Conservation (phyloP, 37 sponge, comb jelly and placozoan species). For the Mnemiopsis leidyi region DNA sequence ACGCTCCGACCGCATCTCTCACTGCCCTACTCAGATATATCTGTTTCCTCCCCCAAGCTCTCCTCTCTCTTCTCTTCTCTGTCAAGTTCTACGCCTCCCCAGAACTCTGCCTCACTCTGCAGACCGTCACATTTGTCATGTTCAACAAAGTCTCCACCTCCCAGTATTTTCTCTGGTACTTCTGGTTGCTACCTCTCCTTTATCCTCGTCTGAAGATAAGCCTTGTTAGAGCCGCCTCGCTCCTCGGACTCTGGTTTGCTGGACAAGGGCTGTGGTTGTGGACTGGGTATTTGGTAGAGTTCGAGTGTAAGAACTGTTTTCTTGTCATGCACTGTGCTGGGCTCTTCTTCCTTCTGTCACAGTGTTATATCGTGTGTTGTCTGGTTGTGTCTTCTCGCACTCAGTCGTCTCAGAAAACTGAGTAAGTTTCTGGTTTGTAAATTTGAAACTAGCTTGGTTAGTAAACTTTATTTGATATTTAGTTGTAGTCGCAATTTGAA, state of each 20-base stretch:
- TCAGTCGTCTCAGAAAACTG: neutral
- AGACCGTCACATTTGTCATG: conserved; percentile 91
- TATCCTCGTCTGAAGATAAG: conserved; percentile 69
- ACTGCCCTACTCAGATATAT: conserved; percentile 67
- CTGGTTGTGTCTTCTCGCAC: neutral
- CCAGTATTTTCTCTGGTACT: conserved; percentile 99
- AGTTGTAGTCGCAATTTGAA: too few relatives aligned
- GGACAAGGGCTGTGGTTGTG: conserved; percentile 92
- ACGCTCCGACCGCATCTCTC: conserved; percentile 61
- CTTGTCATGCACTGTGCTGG: conserved; percentile 81
- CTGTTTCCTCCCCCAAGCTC: conserved; percentile 86
- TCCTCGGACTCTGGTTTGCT: conserved; percentile 76
- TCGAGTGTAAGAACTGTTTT: conserved; percentile 81
- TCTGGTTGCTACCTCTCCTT: conserved; percentile 85
- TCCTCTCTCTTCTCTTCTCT: conserved; percentile 71
- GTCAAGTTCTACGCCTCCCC: conserved; percentile 70
- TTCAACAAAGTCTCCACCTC: conserved; percentile 99
- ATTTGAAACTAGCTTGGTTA: too few relatives aligned
- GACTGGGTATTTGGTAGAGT: conserved; percentile 91
- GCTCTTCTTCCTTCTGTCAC: conserved; percentile 72
- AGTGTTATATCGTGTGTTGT: neutral
- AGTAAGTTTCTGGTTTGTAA: too few relatives aligned
- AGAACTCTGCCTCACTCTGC: conserved; percentile 80
- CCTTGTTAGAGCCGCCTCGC: conserved; percentile 33
- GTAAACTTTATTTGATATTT: too few relatives aligned